Evolutionary conservation across 1,140 invertebrate species (phyloP), one percentile per base, ranked within the genome.

Genomic region (Plodia interpunctella): DNA sequence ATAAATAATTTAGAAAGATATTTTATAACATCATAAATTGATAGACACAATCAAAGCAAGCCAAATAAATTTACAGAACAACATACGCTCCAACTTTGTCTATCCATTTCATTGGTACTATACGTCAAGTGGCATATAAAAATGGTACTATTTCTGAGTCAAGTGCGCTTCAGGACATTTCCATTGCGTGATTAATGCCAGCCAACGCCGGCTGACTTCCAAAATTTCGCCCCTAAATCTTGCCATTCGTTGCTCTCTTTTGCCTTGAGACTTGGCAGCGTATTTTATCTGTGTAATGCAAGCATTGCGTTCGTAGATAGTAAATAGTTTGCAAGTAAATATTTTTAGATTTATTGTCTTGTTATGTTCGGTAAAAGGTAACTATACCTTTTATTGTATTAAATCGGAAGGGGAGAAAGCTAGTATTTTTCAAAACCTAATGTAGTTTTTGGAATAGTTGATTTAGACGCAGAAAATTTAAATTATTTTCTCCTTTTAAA

Each of bases 141-240:
- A 44, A 15, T 44, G 9, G 38, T 17, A 10, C 38, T n/a, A 44
- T 44, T 44, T 15, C 38, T 44, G 38, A 44, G 38, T 44, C 38
- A 44, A 44, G 38, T 44, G 38, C 5, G 15, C 38, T 44, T 44
- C 38, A 44, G 38, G 9, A 44, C 30, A 32, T 83, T 81, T 80
- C 78, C 60, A 77, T 80, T 49, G 60, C 59, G 63, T 78, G 80
- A 88, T 84, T 86, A 87, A 89, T 87, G 78, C 70, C 76, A 78
- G 66, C 78, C 65, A 72, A 70, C 60, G 70, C 75, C 82, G 84
- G 86, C 86, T 85, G 72, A 87, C 83, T 87, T 87, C 86, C 86
- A 89, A 89, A 89, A 87, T 87, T 87, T 85, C 72, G 74, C 68
- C 80, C 73, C 60, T 87, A 87, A 87, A 88, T 89, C 83, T 80